Conservation (phyloP, 2,888 invertebrate species). For the Stenchaetothrips biformis region DNA sequence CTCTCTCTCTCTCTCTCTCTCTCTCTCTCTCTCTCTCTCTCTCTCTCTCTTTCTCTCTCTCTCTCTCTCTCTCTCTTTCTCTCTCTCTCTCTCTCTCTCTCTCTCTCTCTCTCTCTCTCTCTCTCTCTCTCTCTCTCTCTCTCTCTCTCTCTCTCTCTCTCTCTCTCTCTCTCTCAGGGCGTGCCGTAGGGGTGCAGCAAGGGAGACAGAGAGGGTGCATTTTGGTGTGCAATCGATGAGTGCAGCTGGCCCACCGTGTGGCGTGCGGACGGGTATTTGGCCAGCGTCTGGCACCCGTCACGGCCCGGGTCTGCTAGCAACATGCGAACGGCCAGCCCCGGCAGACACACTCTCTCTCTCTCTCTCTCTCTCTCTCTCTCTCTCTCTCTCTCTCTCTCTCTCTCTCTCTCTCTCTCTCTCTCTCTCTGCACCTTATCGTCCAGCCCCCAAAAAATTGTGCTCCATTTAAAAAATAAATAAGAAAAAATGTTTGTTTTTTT, state of each 20-base stretch:
- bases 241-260: background rate
- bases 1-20: conserved; percentile 9
- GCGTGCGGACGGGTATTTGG: background rate
- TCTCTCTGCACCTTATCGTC: background rate
- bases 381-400: background rate
- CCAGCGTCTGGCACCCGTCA: background rate
- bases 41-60: background rate
- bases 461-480: no score
- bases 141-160: conserved; percentile 27
- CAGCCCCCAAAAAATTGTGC: no score
- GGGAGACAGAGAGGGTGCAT: no score
- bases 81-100: conserved; percentile 22
- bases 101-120: conserved; percentile 24
- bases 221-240: no score
- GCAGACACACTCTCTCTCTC: background rate
- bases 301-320: background rate
- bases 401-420: background rate
- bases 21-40: conserved; percentile 23
- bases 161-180: no score
- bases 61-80: conserved; percentile 27
- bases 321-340: background rate
- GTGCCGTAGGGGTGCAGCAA: conserved; percentile 32
- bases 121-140: conserved; percentile 25
- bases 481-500: no score
- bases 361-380: background rate